Evolutionary conservation across 2,113 vertebrate species (phyloP), one percentile per base, ranked within the genome.

Genomic region (Meles meles): DNA sequence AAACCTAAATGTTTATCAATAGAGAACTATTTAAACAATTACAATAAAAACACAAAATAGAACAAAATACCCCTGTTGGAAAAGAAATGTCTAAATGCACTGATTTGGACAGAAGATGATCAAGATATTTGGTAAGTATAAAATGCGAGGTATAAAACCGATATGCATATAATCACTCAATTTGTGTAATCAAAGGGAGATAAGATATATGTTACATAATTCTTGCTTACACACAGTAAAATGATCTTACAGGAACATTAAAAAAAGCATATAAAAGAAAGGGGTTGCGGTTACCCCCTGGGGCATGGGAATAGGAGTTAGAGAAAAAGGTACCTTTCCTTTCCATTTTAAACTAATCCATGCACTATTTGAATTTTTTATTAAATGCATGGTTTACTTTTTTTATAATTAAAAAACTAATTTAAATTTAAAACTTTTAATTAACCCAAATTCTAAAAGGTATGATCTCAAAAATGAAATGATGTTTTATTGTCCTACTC

Each of bases 391-490:
- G 34, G 34, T 72, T 96, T 86, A 65, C 71, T 76, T 95, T 71
- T 71, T 79, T 84, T 89, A 82, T 85, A 91, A 21, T 52, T 52
- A 88, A 71, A 96, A 95, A 65, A 27, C 13, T 37, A 79, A 92
- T 59, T 72, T 89, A 74, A 95, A 71, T 57, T 49, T 34, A 76
- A 90, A 71, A 76, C 29, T 92, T 92, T 95, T 76, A 91, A 94
- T 95, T 96, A 93, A 95, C 44, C 55, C n/a, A 76, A 29, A 39
- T 39, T 86, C 21, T 27, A 91, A 57, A 65, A 82, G 5, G 21
- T 79, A n/a, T 92, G n/a, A 52, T 91, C 57, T 63, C 44, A 76
- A 97, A 92, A 76, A 42, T 55, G 31, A 77, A 96, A 88, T 96
- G 59, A 79, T 61, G 20, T 79, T 89, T 87, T 76, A 92, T 67